phyloP scores from a whole-genome alignment of 1,140 invertebrate species.

The Musca domestica region DNA sequence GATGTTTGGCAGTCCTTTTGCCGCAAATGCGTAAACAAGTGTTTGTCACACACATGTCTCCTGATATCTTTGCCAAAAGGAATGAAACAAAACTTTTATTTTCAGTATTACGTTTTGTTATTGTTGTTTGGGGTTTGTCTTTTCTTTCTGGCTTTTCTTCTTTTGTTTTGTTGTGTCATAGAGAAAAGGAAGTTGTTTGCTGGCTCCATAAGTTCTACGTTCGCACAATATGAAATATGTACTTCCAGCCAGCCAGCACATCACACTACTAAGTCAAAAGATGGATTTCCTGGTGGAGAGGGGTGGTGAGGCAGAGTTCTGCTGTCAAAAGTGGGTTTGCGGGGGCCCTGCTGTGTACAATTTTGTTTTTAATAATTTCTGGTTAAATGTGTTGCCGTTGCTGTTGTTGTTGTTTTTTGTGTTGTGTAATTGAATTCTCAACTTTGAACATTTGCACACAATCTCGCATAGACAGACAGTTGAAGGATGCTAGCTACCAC shows the following conservation, averaged over 20 bases:
- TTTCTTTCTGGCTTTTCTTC: not conserved
- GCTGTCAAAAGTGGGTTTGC: too few species aligned
- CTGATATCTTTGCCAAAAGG: not conserved
- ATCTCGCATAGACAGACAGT: not conserved
- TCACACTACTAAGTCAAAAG: too few species aligned
- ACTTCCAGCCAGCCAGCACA: too few species aligned
- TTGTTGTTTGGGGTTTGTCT: not conserved
- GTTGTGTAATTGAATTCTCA: constrained; percentile 13
- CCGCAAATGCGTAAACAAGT: constrained; percentile 16
- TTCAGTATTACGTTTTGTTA: not conserved
- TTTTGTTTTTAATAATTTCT: constrained; percentile 6
- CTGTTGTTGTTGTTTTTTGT: not conserved
- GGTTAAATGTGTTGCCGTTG: constrained; percentile 1
- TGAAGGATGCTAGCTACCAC: not conserved
- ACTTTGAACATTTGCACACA: not conserved
- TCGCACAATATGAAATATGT: too few species aligned
- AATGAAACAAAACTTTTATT: constrained; percentile 3
- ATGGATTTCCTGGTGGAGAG: too few species aligned
- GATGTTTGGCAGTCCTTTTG: too few species aligned
- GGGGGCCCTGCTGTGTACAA: too few species aligned
- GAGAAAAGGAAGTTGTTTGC: too few species aligned
- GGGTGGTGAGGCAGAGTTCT: too few species aligned
- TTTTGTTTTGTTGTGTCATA: too few species aligned
- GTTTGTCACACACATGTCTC: constrained; percentile 16
- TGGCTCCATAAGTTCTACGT: too few species aligned